Evolutionary conservation across 2,797 vertebrate species (phyloP), one percentile per base, ranked within the genome.

Genomic region (Lindbergichthys nudifrons): DNA sequence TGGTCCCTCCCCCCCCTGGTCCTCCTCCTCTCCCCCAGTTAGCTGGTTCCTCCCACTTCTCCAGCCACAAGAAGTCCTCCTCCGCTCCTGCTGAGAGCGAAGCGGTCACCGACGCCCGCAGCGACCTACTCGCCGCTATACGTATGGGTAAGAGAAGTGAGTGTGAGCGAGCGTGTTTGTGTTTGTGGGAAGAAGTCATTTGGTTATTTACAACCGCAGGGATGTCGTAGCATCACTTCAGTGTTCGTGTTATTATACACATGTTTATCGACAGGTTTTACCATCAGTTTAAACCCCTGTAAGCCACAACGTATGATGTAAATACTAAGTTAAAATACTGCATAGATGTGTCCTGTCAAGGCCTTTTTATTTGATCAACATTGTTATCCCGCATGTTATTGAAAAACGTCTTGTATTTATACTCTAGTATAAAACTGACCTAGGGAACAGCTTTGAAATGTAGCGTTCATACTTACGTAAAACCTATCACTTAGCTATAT

Each of bases 51-150:
- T 42, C 95, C 94, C 90, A 94, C 78, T 77, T 56, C 16, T 79
- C 80, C 26, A 77, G 80, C 52, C 89, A 87, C 84, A 97, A 97
- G 82, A 96, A 96, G 5, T 93, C 96, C 69, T 94, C 97, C 60
- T 94, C 95, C 61, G 94, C 93, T 0, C 90, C 97, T 86, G 94
- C 94, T 3, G 97, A 98, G 87, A 86, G 73, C 9, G 77, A 93
- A 0, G 93, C 93, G 0, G 75, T 94, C 67, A 97, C 90, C 0
- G 98, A 98, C 7, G 97, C 97, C 5, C 96, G 97, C 77, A 99
- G 98, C 0, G 98, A 99, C 83, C 96, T 99, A 42, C 96, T 99
- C 30, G 96, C 98, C 75, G 98, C 98, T 71, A 99, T 99, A 79
- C 96, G 98, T 18, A 99, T 99, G 98, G 98, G 98, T 99, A 87